Conservation (phyloP, 2,888 invertebrate species). For the Rhamnusium bicolor region DNA sequence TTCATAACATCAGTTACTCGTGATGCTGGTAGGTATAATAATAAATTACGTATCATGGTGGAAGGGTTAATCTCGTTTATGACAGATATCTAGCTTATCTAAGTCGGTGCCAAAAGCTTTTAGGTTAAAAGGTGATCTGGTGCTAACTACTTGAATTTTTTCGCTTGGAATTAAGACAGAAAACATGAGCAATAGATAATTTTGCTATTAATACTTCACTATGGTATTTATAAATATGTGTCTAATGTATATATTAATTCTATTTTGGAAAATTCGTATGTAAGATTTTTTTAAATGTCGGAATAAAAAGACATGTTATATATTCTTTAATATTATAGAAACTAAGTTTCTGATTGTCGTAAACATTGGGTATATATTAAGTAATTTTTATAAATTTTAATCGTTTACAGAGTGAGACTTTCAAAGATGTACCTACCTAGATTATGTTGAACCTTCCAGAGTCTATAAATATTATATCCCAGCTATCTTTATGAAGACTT, state of each 20-base stretch:
- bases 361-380: too few species aligned
- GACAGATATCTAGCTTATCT: constrained; percentile 56
- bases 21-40: constrained; percentile 16
- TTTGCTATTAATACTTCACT: constrained; percentile 60
- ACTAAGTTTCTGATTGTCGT: too few species aligned
- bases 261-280: not conserved
- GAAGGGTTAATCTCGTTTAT: constrained; percentile 52
- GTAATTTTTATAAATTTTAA: too few species aligned
- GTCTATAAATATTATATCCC: too few species aligned
- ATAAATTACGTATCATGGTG: constrained; percentile 35
- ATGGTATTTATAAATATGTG: constrained; percentile 19
- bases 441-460: too few species aligned
- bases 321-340: too few species aligned
- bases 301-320: not conserved
- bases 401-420: too few species aligned
- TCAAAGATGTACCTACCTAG: too few species aligned
- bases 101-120: constrained; percentile 69
- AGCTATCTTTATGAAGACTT: too few species aligned
- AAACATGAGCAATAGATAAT: constrained; percentile 59
- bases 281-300: not conserved
- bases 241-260: not conserved
- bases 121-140: constrained; percentile 73
- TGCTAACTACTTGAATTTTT: constrained; percentile 71
- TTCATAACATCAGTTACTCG: not conserved
- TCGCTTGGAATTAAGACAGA: constrained; percentile 62